Evolutionary conservation across 2,888 invertebrate species (phyloP), one percentile per base, ranked within the genome.

Genomic region (Ophonus ardosiacus): DNA sequence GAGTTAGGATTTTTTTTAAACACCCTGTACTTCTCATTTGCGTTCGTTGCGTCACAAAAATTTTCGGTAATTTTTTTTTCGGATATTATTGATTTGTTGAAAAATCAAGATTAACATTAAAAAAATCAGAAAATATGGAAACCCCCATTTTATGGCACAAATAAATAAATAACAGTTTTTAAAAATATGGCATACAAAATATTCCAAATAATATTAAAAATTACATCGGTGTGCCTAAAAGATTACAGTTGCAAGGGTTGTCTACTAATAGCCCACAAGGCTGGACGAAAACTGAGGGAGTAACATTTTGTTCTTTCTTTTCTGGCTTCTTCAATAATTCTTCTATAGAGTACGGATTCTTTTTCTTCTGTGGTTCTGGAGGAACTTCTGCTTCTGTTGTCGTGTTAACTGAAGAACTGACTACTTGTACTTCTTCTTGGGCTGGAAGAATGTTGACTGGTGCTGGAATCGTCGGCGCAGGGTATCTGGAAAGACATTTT

Each of bases 281-380:
- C 84, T 89, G 89, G 10, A 88, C 81, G 61, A 86, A 86, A 15
- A 86, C 59, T 7, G 68, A 21, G 3, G 59, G 17, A 18, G 80
- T 56, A 56, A 85, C 71, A 18, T 17, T 65, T 10, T 63, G 51
- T 8, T 91, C 90, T 88, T 93, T 93, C 89, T 95, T 95, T 86
- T 94, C 95, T 0, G 96, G 96, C 88, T 96, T 96, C 89, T 97
- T 97, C 38, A 97, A 89, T 7, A 97, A 90, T 89, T 97, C 97
- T 88, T 97, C 97, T 89, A 97, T 97, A 0, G 97, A 97, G 89
- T 97, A 97, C 0, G 97, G 97, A 89, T 96, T 97, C 86, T 95
- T 94, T 90, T 96, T 95, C 87, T 93, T 93, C 40, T 90, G 84
- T 3, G 79, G 65, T 56, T 85, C 85, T 51, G 43, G 43, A 6